Conservation (phyloP, 2,113 vertebrate genomes). For the Nesospiza acunhae region DNA sequence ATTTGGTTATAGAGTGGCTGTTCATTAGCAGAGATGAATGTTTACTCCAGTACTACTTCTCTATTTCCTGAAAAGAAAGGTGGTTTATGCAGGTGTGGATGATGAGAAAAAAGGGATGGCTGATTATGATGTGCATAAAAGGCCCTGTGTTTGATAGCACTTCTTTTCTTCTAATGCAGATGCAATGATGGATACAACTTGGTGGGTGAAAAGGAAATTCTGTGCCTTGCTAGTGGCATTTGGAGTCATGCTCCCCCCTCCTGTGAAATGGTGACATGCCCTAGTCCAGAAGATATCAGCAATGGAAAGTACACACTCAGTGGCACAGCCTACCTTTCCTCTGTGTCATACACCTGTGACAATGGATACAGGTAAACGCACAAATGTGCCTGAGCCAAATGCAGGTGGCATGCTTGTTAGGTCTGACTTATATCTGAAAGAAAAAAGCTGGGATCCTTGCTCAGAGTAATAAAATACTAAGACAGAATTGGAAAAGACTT, state of each 20-base stretch:
- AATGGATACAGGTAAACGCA: conserved; percentile 89
- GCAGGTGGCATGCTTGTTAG: background rate
- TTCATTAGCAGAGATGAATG: background rate
- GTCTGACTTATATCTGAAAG: background rate
- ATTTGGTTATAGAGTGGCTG: background rate
- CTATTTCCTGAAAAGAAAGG: background rate
- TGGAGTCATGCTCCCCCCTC: conserved; percentile 84
- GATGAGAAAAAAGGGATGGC: background rate
- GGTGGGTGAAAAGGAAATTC: conserved; percentile 81
- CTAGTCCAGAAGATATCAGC: conserved; percentile 75
- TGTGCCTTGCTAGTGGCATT: conserved; percentile 82
- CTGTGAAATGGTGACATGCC: conserved; percentile 87
- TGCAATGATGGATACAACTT: conserved; percentile 87
- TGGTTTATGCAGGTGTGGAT: background rate
- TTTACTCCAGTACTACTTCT: background rate
- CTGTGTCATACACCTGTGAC: conserved; percentile 82
- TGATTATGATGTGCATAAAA: background rate
- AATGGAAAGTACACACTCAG: conserved; percentile 80
- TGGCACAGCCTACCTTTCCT: conserved; percentile 85
- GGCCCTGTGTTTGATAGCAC: background rate
- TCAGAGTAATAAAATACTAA: background rate
- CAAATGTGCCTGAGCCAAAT: background rate
- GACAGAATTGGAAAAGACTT: background rate
- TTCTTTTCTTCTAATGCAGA: conserved; percentile 69
- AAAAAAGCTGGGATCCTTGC: background rate